These are phyloP conservation scores for Panorpa germanica DNA, from an alignment of 2,888 invertebrate species.

Conservation along the genomic window DNA sequence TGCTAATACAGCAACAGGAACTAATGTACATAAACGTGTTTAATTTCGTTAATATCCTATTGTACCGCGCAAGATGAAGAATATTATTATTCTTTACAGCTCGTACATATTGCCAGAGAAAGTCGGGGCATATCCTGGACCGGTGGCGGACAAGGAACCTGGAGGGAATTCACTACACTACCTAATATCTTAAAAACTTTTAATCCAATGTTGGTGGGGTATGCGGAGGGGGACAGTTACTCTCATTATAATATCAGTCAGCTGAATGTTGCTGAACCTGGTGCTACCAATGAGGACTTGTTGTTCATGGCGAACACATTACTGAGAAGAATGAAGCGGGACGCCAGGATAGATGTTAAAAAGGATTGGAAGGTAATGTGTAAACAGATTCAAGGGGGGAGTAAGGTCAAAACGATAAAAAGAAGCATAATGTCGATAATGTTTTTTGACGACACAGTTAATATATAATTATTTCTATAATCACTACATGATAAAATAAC, in stretches of 20 bases:
- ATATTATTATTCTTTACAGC: too few species aligned
- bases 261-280: constrained; percentile 32
- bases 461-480: too few species aligned
- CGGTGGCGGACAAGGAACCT: constrained; percentile 24
- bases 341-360: constrained; percentile 26
- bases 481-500: too few species aligned
- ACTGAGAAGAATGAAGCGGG: constrained; percentile 25
- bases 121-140: constrained; percentile 24
- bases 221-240: constrained; percentile 25
- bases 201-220: constrained; percentile 35
- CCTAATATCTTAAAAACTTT: constrained; percentile 34
- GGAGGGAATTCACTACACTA: constrained; percentile 26
- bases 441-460: too few species aligned
- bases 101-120: constrained; percentile 22
- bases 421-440: too few species aligned
- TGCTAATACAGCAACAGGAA: constrained; percentile 26
- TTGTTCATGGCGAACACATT: constrained; percentile 30
- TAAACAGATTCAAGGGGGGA: too few species aligned
- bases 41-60: too few species aligned
- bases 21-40: too few species aligned
- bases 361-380: constrained; percentile 39
- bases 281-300: constrained; percentile 28
- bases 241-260: constrained; percentile 21
- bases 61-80: too few species aligned
- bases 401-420: too few species aligned